Base-by-base conservation (phyloP, 2,113 vertebrate genomes). In the Nematolebias whitei region DNA sequence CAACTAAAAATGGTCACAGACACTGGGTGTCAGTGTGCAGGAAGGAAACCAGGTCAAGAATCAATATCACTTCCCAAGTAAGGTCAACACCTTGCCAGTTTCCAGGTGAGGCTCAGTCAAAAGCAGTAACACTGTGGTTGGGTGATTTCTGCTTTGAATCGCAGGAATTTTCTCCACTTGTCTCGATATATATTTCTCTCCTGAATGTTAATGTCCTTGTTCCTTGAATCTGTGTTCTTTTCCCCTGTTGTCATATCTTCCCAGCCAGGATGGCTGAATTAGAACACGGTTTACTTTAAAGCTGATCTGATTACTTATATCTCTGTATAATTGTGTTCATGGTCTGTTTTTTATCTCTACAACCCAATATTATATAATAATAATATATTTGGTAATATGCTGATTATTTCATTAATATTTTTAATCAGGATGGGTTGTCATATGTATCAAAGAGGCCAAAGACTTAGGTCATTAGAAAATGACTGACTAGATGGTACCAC, bases 401-500 rank as follows among this genome's bases (percentile, higher is more conserved):
- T 41, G 35, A 20, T 41, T 55, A 49, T 38, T 15, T 48, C 35
- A 35, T n/a, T 19, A 56, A 24, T 63, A 49, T 68, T n/a, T 18
- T 60, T 70, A 43, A 61, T 73, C 56, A 60, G 23, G 67, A 65
- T 29, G 26, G n/a, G n/a, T n/a, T 63, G 60, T 58, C n/a, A 53
- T 11, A 54, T 14, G 16, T 26, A 72, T 51, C 51, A 56, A 2
- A 10, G 48, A 64, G 57, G 70, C 12, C 51, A 71, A 70, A 39
- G 48, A 35, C 68, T 63, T 68, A 67, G 67, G 58, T 84, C 63
- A 61, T 78, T 58, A 60, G 70, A 68, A 56, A 58, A 35, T 79
- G 77, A 85, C 54, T 87, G 84, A 88, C 84, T 78, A 23, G 40
- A 63, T 60, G 55, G 74, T 57, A 63, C 45, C 58, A 60, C 62